Evolutionary conservation across 2,113 vertebrate genomes (phyloP).

Genomic region (Craseonycteris thonglongyai): DNA sequence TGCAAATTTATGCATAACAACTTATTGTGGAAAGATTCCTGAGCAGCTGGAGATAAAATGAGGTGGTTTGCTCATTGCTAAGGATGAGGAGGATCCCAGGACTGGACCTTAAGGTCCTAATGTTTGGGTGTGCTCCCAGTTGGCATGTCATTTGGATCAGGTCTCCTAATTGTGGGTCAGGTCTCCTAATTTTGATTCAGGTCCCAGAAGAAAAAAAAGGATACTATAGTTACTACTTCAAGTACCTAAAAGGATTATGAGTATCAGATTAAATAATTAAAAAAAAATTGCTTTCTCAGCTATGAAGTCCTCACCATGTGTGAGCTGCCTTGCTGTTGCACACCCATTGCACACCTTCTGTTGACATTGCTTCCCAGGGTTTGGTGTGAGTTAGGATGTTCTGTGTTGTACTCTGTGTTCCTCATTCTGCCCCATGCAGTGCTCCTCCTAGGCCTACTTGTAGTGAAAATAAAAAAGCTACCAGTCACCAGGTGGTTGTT

Average conservation of each 20-base stretch:
- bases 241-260: not conserved
- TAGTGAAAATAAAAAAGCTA: not conserved
- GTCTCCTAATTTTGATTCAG: not conserved
- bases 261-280: not conserved
- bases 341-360: rapidly evolving
- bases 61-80: not conserved
- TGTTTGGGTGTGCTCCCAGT: not conserved
- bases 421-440: not conserved
- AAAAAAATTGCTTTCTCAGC: not conserved
- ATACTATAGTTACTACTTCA: not conserved
- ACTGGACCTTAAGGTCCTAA: not conserved
- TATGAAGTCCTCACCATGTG: rapidly evolving
- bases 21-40: not conserved
- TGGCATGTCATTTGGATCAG: not conserved
- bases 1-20: not conserved
- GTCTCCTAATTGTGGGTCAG: not conserved
- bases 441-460: not conserved
- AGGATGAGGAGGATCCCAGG: not conserved
- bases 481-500: not conserved
- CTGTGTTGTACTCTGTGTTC: not conserved
- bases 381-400: not conserved
- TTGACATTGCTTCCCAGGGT: too few species aligned
- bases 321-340: too few species aligned
- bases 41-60: not conserved
- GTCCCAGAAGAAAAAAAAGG: not conserved